These are phyloP conservation scores for Proisotoma minuta DNA, from an alignment of 2,888 invertebrate species.

Conservation along the genomic window DNA sequence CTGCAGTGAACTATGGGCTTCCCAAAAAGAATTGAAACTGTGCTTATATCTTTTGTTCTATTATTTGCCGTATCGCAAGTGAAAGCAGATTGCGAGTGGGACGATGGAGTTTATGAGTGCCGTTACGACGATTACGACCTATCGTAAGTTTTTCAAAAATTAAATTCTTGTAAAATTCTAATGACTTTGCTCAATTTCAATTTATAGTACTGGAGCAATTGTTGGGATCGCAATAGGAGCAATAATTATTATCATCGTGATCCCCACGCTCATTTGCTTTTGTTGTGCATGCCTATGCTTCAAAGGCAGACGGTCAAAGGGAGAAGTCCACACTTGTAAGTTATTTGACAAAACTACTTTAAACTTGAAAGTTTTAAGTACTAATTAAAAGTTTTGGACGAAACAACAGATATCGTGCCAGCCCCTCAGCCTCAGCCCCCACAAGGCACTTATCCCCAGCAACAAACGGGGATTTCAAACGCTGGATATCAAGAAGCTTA, in stretches of 20 bases:
- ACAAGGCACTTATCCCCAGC: neutral
- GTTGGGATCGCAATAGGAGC: neutral
- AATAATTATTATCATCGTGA: neutral
- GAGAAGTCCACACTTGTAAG: neutral
- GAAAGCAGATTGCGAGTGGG: neutral
- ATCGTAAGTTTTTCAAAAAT: neutral
- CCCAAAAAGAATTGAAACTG: no score
- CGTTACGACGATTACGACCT: neutral
- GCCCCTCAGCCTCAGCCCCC: neutral
- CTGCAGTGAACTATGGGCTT: no score
- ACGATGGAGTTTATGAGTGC: neutral
- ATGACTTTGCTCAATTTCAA: neutral
- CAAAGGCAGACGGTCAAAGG: neutral
- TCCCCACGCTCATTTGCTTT: neutral
- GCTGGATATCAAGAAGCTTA: neutral
- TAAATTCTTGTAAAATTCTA: neutral
- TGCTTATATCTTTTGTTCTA: neutral
- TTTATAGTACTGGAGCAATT: neutral
- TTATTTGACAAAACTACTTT: neutral
- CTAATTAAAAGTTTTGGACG: neutral
- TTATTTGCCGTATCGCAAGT: neutral
- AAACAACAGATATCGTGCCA: neutral
- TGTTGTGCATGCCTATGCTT: neutral
- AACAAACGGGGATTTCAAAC: neutral
- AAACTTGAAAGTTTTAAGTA: neutral